Evolutionary conservation across 2,797 vertebrate species (phyloP).

Genomic region (Selene dorsalis): DNA sequence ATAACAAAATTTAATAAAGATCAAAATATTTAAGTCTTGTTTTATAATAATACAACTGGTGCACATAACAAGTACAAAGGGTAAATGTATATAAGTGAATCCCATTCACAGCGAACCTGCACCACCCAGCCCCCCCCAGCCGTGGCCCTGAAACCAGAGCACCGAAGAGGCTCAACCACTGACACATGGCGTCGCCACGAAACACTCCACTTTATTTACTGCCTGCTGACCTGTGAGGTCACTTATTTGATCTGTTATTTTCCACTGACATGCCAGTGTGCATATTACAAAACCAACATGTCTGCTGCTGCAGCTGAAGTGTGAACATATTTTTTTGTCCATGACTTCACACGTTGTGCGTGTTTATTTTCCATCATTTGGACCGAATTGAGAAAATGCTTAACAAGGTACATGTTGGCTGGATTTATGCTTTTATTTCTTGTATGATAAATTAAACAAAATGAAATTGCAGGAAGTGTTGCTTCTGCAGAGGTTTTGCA

Average conservation of each 20-base stretch:
- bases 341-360: neutral
- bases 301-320: constrained; percentile 27
- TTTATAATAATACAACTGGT: neutral
- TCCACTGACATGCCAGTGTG: constrained; percentile 38
- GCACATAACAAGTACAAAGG: neutral
- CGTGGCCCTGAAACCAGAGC: neutral
- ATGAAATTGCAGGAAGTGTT: neutral
- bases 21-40: neutral
- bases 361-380: neutral
- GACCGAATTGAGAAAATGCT: neutral
- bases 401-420: neutral
- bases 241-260: constrained; percentile 48
- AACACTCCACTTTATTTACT: constrained; percentile 43
- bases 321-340: neutral
- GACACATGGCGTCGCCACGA: constrained; percentile 2
- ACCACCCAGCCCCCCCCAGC: neutral
- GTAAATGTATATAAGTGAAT: neutral
- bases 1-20: neutral
- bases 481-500: constrained; percentile 20
- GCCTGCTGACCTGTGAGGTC: constrained; percentile 51
- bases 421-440: neutral
- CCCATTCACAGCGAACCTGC: neutral
- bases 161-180: constrained; percentile 12
- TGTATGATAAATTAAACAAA: neutral
- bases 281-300: constrained; percentile 32